These are phyloP conservation scores for Drosophila serrata DNA, from an alignment of 1,140 invertebrate genomes.

Conservation along the genomic window DNA sequence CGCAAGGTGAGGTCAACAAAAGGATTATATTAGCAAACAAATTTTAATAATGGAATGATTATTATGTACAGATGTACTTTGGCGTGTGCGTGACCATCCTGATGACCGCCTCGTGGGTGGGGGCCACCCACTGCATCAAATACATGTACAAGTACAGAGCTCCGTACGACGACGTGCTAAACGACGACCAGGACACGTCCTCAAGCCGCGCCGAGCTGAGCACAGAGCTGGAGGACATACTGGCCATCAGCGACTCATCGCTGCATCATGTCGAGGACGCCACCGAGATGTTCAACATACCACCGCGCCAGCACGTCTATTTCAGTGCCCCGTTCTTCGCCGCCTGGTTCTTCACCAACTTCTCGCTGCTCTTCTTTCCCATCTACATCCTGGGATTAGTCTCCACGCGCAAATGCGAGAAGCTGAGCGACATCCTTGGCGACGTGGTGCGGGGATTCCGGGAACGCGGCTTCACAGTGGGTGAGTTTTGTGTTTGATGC, in stretches of 20 bases:
- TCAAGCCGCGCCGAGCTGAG: conserved; percentile 82
- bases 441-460: conserved; percentile 93
- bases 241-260: conserved; percentile 86
- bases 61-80: conserved; percentile 90
- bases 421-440: conserved; percentile 90
- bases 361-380: conserved; percentile 96
- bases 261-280: conserved; percentile 81
- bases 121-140: conserved; percentile 94
- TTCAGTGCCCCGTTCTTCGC: conserved; percentile 96
- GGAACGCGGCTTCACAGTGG: conserved; percentile 94
- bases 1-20: conserved; percentile 87
- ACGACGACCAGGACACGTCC: conserved; percentile 85
- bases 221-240: conserved; percentile 84
- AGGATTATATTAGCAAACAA: not conserved
- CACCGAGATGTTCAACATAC: conserved; percentile 83
- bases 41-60: not conserved
- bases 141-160: conserved; percentile 90
- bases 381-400: conserved; percentile 92
- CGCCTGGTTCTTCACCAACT: conserved; percentile 97
- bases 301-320: conserved; percentile 73
- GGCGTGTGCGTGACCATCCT: conserved; percentile 94
- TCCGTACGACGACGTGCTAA: conserved; percentile 84
- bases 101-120: conserved; percentile 95
- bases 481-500: conserved; percentile 85
- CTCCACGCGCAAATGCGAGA: conserved; percentile 90